Conservation (phyloP, 2,888 invertebrate species). For the Pandemis cinnamomeana region DNA sequence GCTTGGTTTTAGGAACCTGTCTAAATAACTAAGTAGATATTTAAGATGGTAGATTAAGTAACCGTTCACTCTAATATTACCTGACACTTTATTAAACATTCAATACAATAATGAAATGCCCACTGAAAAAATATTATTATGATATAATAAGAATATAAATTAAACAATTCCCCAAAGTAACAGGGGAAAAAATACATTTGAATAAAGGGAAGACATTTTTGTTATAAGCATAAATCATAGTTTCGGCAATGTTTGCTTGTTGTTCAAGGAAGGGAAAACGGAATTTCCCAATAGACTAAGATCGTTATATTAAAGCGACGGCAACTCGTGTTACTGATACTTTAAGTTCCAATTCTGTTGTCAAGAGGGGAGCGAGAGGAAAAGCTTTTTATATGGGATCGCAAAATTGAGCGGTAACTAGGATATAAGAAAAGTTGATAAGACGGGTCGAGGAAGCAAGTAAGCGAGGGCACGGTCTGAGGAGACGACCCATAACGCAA, state of each 20-base stretch:
- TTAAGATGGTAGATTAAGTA: neutral
- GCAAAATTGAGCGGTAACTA: conserved; percentile 80
- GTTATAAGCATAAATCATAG: conserved; percentile 33
- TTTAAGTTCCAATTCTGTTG: conserved; percentile 66
- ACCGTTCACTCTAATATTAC: too few species aligned
- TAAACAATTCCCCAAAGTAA: conserved; percentile 6
- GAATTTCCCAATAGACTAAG: conserved; percentile 48
- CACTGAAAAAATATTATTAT: neutral
- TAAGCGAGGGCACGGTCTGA: conserved; percentile 62
- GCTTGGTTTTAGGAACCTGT: too few species aligned
- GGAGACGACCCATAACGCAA: conserved; percentile 75
- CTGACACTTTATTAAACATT: too few species aligned
- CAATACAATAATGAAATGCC: too few species aligned
- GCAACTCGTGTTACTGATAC: conserved; percentile 62
- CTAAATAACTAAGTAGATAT: neutral
- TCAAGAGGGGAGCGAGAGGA: conserved; percentile 61
- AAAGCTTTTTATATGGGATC: conserved; percentile 72
- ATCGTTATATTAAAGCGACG: conserved; percentile 53
- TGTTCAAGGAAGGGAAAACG: conserved; percentile 39
- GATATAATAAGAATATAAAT: conserved; percentile 5
- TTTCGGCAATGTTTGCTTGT: conserved; percentile 34
- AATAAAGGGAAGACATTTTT: conserved; percentile 24
- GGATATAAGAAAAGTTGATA: conserved; percentile 81
- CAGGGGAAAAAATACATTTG: conserved; percentile 13
- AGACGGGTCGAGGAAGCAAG: conserved; percentile 67